Percentiles rank a stretch among this genome's conserved stretches.
Conservation (phyloP, 2,888 invertebrate genomes). For the Eupithecia inturbata region DNA sequence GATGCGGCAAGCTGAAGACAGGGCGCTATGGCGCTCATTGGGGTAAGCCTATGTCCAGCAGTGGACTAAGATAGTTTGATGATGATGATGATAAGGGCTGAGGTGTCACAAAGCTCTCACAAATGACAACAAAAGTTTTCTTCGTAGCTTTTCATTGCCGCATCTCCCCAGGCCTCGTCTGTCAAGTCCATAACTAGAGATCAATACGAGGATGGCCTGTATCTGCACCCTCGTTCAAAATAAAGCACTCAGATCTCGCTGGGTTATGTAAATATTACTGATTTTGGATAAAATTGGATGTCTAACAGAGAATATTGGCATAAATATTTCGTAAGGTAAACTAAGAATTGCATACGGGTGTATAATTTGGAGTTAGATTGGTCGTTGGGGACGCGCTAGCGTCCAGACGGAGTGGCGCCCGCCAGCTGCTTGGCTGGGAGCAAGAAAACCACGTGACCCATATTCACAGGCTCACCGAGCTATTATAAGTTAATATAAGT, state of each 20-base stretch:
- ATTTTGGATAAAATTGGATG: conserved; percentile 33
- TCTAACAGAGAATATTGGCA: conserved; percentile 15
- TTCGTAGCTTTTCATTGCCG: conserved; percentile 59
- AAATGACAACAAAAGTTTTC: conserved; percentile 41
- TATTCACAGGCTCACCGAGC: conserved; percentile 24
- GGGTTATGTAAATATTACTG: conserved; percentile 36
- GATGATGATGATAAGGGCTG: too few species aligned
- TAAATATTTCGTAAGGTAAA: conserved; percentile 20
- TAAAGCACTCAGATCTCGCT: conserved; percentile 44
- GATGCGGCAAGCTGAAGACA: too few species aligned
- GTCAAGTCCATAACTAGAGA: conserved; percentile 65
- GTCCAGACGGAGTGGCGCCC: conserved; percentile 68
- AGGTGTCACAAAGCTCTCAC: conserved; percentile 37
- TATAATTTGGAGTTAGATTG: conserved; percentile 38
- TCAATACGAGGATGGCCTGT: conserved; percentile 76
- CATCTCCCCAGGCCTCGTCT: conserved; percentile 49
- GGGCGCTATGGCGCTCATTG: too few species aligned
- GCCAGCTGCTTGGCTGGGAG: conserved; percentile 46
- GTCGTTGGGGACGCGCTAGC: conserved; percentile 44
- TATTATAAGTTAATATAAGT: too few species aligned
- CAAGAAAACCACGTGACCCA: conserved; percentile 52
- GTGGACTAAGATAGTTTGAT: too few species aligned
- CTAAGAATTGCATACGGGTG: conserved; percentile 38
- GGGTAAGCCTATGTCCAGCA: too few species aligned
- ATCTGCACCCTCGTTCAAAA: conserved; percentile 54